Conservation (phyloP, 2,113 vertebrate genomes). For the Albula glossodonta region DNA sequence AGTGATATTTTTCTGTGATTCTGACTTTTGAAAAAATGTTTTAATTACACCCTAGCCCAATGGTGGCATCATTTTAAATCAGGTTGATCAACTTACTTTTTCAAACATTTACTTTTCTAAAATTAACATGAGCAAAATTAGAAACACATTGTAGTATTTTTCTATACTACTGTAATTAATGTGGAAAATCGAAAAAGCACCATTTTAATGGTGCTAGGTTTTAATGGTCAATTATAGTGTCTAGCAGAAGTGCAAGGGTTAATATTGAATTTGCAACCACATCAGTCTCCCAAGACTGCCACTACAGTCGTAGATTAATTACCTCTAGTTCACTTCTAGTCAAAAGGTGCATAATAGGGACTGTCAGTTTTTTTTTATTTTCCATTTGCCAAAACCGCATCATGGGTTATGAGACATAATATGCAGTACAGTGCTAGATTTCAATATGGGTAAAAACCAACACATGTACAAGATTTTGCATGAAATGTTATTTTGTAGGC, state of each 20-base stretch:
- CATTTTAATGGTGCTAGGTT: background rate
- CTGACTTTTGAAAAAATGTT: background rate
- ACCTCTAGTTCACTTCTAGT: background rate
- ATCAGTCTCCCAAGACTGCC: no score
- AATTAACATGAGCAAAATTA: background rate
- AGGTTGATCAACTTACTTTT: background rate
- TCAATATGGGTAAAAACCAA: background rate
- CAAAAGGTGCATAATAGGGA: background rate
- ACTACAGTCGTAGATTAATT: background rate
- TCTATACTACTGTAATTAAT: background rate
- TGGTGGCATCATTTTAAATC: background rate
- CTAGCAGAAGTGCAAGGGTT: background rate
- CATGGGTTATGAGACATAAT: background rate
- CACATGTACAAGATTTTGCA: background rate
- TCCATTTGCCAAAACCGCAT: background rate
- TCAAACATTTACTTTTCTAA: background rate
- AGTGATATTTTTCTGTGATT: background rate
- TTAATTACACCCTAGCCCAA: background rate
- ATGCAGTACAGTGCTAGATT: background rate
- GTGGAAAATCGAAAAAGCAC: background rate
- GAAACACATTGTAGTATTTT: background rate
- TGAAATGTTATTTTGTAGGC: background rate
- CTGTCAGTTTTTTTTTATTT: background rate
- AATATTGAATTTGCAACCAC: no score
- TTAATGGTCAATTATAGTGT: background rate